A percentile compares a stretch with the other conserved stretches of the same genome.
These are phyloP conservation scores for Pseudorectes ferrugineus DNA, from an alignment of 2,113 vertebrate genomes.

Conservation along the genomic window DNA sequence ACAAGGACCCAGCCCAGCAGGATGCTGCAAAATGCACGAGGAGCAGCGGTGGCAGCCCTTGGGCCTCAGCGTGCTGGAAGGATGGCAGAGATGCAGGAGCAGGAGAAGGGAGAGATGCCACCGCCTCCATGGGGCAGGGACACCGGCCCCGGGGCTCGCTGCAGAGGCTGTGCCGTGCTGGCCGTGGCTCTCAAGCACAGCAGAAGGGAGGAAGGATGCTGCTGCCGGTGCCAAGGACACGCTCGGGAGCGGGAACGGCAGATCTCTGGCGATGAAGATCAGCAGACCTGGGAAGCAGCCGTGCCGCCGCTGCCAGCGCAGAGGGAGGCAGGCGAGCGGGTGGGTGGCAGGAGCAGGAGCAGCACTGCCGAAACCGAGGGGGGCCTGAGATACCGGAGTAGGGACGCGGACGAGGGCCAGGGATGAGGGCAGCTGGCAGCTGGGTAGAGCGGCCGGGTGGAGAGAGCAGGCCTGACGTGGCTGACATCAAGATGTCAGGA, in stretches of 20 bases:
- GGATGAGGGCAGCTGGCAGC: background rate
- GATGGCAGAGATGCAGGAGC: background rate
- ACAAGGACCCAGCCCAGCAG: accelerated
- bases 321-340: background rate
- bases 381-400: accelerated
- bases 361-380: background rate
- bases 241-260: background rate
- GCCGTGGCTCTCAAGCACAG: background rate
- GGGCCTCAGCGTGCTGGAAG: accelerated
- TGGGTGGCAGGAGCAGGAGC: background rate
- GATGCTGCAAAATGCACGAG: accelerated
- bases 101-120: background rate
- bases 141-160: accelerated
- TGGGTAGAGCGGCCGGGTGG: accelerated
- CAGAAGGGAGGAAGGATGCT: slow-evolving; percentile 32
- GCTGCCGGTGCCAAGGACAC: background rate
- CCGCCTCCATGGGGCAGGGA: background rate
- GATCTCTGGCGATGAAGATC: background rate
- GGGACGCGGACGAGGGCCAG: accelerated
- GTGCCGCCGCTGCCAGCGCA: background rate
- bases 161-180: background rate
- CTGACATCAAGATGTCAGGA: background rate
- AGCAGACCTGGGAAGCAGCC: background rate
- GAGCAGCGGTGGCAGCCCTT: background rate
- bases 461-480: background rate